Evolutionary conservation across 2,797 vertebrate species (phyloP), one percentile per base, ranked within the genome.

Genomic region (Pseudomugil tenellus): DNA sequence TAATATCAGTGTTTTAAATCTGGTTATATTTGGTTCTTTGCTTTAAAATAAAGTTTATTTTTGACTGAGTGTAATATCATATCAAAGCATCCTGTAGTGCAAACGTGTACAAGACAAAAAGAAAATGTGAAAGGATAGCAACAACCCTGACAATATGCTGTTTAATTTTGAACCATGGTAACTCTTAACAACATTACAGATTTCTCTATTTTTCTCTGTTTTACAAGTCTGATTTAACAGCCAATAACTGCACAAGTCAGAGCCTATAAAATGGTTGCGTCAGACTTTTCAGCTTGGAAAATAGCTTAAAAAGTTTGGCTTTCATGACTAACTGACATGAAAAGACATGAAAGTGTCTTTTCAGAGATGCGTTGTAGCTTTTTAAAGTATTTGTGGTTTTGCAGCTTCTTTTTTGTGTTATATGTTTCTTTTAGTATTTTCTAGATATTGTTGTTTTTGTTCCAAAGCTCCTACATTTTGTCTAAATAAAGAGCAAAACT

Each of bases 181-280:
- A 72, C 25, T 52, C 56, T 54, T 4, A 49, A 63, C 64, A 77
- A 78, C 7, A 46, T 72, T 21, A 37, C 39, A 65, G 2, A 3
- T 59, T 71, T 34, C 81, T 78, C 64, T 64, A 3, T 55, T 76
- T 77, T 70, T 65, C 17, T 69, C 34, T 29, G 2, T 63, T 82
- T 85, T 73, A 81, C 28, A 14, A 63, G 59, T 58, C 41, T 14
- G 57, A 19, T 13, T 68, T 64, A 41, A 57, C 54, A 64, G n/a
- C 34, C 46, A 72, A 59, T 53, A 62, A 53, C 67, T 79, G 51
- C 49, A 28, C 14, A 54, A 66, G 66, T 72, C 57, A 21, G 41
- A 73, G 25, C 31, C 56, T 17, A 74, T 80, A 65, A 87, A 83
- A 59, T 41, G 28, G 32, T 31, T 41, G 7, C 3, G 35, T 72